Evolutionary conservation across 2,888 invertebrate species (phyloP), one percentile per base, ranked within the genome.

Genomic region (Sphaeridia pumilis): DNA sequence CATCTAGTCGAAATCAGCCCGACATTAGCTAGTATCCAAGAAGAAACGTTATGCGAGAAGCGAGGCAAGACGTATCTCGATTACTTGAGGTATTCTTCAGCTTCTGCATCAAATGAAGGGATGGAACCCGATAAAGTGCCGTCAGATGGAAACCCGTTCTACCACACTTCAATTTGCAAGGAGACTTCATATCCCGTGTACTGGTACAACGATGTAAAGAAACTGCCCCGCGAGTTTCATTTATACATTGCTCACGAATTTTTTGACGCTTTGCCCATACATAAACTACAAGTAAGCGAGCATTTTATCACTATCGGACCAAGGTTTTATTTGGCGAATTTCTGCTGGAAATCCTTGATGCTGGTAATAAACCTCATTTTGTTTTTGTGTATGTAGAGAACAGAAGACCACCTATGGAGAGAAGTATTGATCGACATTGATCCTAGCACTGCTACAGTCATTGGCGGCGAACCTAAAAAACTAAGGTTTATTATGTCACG

Each of bases 221-320:
- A 88, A 71, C 80, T 95, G 0, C 94, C 94, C 0, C 74, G 75
- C 20, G 60, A 61, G 14, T 93, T 92, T 69, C 83, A 85, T 2
- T 78, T 92, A 67, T 81, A 84, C 63, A 71, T 98, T 17, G 97
- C 95, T 10, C 92, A 99, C 73, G 98, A 98, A 70, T 98, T 98
- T 73, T 92, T 98, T 69, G 98, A 98, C 76, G 95, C 94, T 1
- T 71, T 98, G 31, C 98, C 98, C 0, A 80, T 97, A 59, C 94
- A 97, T 69, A 94, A 94, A 69, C 87, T 97, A 71, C 83, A 88
- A 73, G 84, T 83, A 21, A 3, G 14, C 22, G 10, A 10, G 44
- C n/a, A n/a, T n/a, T n/a, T n/a, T n/a, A n/a, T n/a, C n/a, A n/a
- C n/a, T n/a, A n/a, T n/a, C n/a, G n/a, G n/a, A n/a, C n/a, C n/a